Base-by-base conservation (phyloP, 1,140 invertebrate species). In the Colletes gigas region DNA sequence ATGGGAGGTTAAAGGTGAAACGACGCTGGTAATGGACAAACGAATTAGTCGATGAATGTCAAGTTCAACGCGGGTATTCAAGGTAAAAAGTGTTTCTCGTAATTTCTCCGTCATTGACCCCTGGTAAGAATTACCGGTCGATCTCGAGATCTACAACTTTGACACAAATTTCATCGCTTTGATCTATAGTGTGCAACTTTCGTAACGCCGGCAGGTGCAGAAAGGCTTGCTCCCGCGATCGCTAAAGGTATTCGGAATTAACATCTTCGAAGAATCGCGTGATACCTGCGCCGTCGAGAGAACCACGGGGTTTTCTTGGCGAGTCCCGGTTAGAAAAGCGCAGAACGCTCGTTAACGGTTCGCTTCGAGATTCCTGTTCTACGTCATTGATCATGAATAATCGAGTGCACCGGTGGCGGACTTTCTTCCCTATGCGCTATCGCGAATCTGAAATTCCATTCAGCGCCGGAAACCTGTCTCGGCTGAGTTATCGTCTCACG, bases 371-470 rank as follows among this genome's bases (percentile, higher is more conserved):
- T 70, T 57, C 41, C 44, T n/a, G 47, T 75, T 69, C 57, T 50
- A 15, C 63, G 41, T 17, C 19, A 81, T 30, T 12, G 82, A 14
- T 54, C 59, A 3, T n/a, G 68, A 70, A 21, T 70, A 70, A 83
- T 70, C 71, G 65, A 75, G 66, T 65, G 66, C 41, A 63, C 54
- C 41, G 17, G 15, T 2, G 54, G 6, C 62, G 19, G 54, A 69
- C 60, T 74, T 50, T 44, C 71, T 44, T 69, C 67, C 4, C 4
- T 14, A 39, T 0, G 67, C 41, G 47, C 6, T 67, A 54, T 30
- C n/a, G 65, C 67, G 50, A 10, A 54, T n/a, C 67, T 15, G 67
- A 54, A 52, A 69, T 54, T 54, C 50, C 41, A 19, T n/a, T 50
- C 44, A 17, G 17, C 10, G 39, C 30, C 62, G 62, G 62, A 65